Evolutionary conservation across 2,797 vertebrate species (phyloP), one percentile per base, ranked within the genome.

Genomic region (Naso thynnoides): DNA sequence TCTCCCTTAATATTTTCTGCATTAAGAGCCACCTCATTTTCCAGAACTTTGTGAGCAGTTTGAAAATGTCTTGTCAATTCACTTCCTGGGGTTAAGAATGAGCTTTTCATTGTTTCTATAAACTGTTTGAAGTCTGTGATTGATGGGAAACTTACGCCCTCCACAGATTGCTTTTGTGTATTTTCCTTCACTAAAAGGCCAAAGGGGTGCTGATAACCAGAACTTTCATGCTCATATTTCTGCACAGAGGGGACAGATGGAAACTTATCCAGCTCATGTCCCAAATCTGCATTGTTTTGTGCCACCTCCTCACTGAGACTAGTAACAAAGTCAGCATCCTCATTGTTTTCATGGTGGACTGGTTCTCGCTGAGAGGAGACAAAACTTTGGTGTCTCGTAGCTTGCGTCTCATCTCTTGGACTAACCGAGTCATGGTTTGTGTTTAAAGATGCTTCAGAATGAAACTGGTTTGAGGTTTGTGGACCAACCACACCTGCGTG

Each of bases 61-160:
- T 88, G 68, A 53, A 90, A 90, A 60, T 79, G 57, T 55, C 2
- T 45, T 1, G 26, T 48, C 15, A 36, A 2, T 58, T 78, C 71
- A 59, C 52, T 69, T 55, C 82, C 83, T 70, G 88, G 86, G 9
- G 2, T 80, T 26, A 92, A 68, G 42, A 71, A 89, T 15, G 86
- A 83, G 24, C 3, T 74, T 69, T 89, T 91, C 83, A 89, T 71
- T n/a, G 21, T 56, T 23, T 81, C 63, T 58, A 83, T 59, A 60
- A 91, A 90, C 23, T 0, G 33, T 60, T 70, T 66, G 2, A 89
- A 59, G 67, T 82, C 33, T 24, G 3, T 26, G 0, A 87, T 64
- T 27, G 81, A 64, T 44, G 77, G 62, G 33, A 90, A 90, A 84
- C 47, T 63, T 13, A 87, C 15, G 0, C 55, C 74, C 13, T 64